Base-by-base conservation (phyloP, 2,797 vertebrate species). In the Vespertilio murinus region DNA sequence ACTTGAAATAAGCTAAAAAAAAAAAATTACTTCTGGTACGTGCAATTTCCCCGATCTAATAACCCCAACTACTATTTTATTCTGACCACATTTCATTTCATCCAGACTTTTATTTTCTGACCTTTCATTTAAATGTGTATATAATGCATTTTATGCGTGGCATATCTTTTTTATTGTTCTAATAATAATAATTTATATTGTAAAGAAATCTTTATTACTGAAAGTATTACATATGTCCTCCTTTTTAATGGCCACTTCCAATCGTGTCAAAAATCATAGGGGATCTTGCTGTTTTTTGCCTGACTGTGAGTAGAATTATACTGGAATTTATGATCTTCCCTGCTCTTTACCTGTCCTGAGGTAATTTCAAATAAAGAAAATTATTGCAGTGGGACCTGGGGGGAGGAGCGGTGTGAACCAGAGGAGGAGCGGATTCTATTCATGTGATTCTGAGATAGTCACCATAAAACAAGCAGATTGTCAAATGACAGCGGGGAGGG, bases 21-120 rank as follows among this genome's bases (percentile, higher is more conserved):
- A 93, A 69, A 81, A 81, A 25, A 64, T 10, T 10, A 59, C 3
- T 74, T 54, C 20, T 20, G 7, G 25, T 61, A 35, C 52, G 14
- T 73, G 54, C 16, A 12, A 30, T 90, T 45, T 49, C 6, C 13
- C 13, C 20, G 23, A 80, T 89, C 92, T 94, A 11, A 42, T 52
- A 91, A 30, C 30, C 20, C 30, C 73, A 69, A 75, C 52, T 75
- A 80, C 64, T 85, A 88, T 91, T 96, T 96, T 47, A 73, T 23
- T 93, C n/a, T 42, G n/a, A 64, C 52, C 42, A 71, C 61, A 92
- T 93, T 96, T 93, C 81, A 56, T 94, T 94, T 91, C 71, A 65
- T 59, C 47, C 3, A 82, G 94, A 69, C 65, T 96, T 95, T 96
- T 65, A 65, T 35, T 87, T 89, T 94, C 79, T 92, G 95, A 94